phyloP scores from a whole-genome alignment of 2,113 vertebrate species.

The Brachyhypopomus gauderio region DNA sequence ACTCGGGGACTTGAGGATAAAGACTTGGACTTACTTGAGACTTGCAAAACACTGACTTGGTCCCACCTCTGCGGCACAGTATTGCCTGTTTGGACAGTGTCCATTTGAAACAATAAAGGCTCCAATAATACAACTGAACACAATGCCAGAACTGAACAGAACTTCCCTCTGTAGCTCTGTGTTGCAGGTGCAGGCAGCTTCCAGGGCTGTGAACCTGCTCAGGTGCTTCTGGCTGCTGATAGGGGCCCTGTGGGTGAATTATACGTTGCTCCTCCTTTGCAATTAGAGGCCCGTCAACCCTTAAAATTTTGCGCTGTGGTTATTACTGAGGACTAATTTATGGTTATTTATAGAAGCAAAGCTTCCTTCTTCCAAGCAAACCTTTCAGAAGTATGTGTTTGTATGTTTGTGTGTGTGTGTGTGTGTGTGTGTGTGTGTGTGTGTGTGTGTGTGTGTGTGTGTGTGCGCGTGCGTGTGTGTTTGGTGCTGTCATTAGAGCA shows the following conservation, averaged over 20 bases:
- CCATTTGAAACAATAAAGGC: neutral
- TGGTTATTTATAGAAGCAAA: constrained; percentile 39
- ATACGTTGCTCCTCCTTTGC: constrained; percentile 40
- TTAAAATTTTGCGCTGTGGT: constrained; percentile 19
- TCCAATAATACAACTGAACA: neutral
- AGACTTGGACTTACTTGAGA: no score
- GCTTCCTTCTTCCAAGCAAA: neutral
- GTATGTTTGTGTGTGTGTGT: constrained; percentile 15
- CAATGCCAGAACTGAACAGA: neutral
- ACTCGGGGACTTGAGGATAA: no score
- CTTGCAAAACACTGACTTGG: no score
- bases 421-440: no score
- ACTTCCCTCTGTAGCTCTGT: constrained; percentile 9
- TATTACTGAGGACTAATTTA: constrained; percentile 45
- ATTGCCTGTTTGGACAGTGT: neutral
- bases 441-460: constrained; percentile 32
- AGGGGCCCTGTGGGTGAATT: neutral
- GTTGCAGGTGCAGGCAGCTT: constrained; percentile 20
- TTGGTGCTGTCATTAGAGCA: constrained; percentile 13
- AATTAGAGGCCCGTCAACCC: constrained; percentile 48
- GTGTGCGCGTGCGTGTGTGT: constrained; percentile 21
- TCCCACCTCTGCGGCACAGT: no score
- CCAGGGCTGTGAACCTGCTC: constrained; percentile 1
- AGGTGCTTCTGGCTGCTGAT: neutral
- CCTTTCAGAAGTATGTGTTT: neutral